Evolutionary conservation across 2,113 vertebrate species (phyloP), one percentile per base, ranked within the genome.

Genomic region (Pluvialis apricaria): DNA sequence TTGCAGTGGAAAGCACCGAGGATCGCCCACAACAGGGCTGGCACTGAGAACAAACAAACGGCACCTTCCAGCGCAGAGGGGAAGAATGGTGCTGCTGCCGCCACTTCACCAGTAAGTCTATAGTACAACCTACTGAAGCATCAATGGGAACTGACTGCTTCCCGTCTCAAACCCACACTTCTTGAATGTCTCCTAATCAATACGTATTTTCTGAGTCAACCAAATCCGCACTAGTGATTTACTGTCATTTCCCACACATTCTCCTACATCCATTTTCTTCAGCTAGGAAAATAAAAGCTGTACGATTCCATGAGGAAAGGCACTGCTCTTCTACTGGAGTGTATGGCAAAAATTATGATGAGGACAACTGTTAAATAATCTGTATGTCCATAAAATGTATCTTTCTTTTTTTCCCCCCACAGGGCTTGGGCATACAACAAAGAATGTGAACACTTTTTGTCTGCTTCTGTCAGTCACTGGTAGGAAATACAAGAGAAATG

Each of bases 11-110:
- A 72, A 90, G 44, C 77, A 87, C 24, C 11, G 3, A 86, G 66
- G 62, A 49, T 34, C 2, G 3, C 60, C 65, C n/a, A 25, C 49
- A 49, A 16, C 0, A 0, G 21, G 38, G 38, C 18, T 49, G 44
- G 68, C 34, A 28, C 26, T 13, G 54, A 64, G 29, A 69, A 42
- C 28, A 32, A 25, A 8, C 11, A 32, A 25, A 8, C 11, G 69
- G 44, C 26, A 28, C 61, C 31, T 31, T 44, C 60, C 72, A 72
- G 71, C 1, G 0, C 1, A 4, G 18, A 61, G 11, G 9, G n/a
- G 2, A 51, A 65, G 24, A 49, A 34, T 9, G 10, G 11, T 38
- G 34, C 38, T 73, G 62, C 69, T 57, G 32, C 45, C 0, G 0
- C 13, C 68, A 32, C 49, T 81, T 70, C 69, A 12, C 24, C 1